Base-by-base conservation (phyloP, 2,113 vertebrate species). In the Lophotis ruficrista region DNA sequence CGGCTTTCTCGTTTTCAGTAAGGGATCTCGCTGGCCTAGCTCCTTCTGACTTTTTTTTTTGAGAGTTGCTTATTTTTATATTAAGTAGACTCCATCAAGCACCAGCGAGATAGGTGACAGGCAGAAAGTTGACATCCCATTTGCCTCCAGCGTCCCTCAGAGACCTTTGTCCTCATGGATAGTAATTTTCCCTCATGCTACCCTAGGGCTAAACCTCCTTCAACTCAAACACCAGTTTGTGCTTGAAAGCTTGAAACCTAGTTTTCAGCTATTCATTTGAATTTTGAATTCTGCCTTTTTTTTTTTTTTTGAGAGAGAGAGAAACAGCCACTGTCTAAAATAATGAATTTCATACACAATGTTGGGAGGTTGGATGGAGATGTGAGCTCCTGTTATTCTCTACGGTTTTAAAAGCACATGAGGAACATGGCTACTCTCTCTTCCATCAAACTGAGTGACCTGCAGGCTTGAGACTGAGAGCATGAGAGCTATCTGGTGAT, bases 71-170 rank as follows among this genome's bases (percentile, higher is more conserved):
- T 22, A 10, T 43, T 75, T 89, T 54, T 58, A 0, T 76, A 2
- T 38, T 2, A 1, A 10, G 24, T 83, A 47, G 65, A 23, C 25
- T 70, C 45, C 30, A 43, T 25, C 41, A 30, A 18, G 48, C 31
- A 47, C 28, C 66, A 76, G 24, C 0, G 0, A 37, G 58, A 19
- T 0, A 14, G 25, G 10, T 86, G 43, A 33, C 22, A 41, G 53
- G 53, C 66, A 68, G 87, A 76, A 83, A 83, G 15, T 0, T 58
- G 76, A 54, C 43, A 41, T 83, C 57, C 31, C 23, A 1, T n/a
- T 85, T 70, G 30, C 21, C n/a, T 75, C 19, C 41, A 70, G 2
- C 30, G 7, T 86, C 62, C 48, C 13, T 80, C 3, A 1, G 75
- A 31, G 31, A 20, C 54, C 72, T 79, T 50, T 83, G 43, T 76